phyloP scores from a whole-genome alignment of 2,113 vertebrate genomes.

The Hiodon alosoides region DNA sequence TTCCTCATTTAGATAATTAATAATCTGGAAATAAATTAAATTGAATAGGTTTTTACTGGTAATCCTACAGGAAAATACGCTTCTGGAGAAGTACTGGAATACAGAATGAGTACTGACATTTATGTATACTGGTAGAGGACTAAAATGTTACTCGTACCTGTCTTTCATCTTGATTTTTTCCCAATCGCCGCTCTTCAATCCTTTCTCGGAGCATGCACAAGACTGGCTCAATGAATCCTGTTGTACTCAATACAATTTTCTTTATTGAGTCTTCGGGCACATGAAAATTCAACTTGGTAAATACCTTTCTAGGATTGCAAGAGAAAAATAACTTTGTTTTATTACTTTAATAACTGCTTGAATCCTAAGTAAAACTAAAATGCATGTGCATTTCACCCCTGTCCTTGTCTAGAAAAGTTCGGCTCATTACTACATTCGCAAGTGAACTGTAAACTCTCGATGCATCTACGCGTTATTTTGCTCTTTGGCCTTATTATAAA shows the following conservation, averaged over 20 bases:
- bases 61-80: not conserved
- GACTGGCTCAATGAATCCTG: constrained; percentile 59
- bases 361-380: too few species aligned
- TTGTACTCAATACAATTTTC: constrained; percentile 50
- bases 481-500: too few species aligned
- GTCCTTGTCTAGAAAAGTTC: too few species aligned
- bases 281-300: constrained; percentile 62
- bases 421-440: too few species aligned
- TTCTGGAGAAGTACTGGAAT: too few species aligned
- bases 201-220: constrained; percentile 54
- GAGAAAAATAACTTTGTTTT: not conserved
- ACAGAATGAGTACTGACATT: constrained; percentile 34
- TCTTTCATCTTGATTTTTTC: constrained; percentile 14
- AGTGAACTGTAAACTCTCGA: too few species aligned
- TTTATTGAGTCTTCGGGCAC: constrained; percentile 56
- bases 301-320: constrained; percentile 59
- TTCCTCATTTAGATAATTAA: not conserved
- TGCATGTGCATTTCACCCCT: too few species aligned
- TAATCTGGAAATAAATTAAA: not conserved
- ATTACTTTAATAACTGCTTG: not conserved
- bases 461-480: too few species aligned
- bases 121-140: not conserved
- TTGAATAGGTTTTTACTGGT: not conserved
- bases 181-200: constrained; percentile 50
- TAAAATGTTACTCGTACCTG: constrained; percentile 4